These are phyloP conservation scores for Triplophysa siluroides DNA, from an alignment of 2,113 vertebrate species.

Conservation along the genomic window DNA sequence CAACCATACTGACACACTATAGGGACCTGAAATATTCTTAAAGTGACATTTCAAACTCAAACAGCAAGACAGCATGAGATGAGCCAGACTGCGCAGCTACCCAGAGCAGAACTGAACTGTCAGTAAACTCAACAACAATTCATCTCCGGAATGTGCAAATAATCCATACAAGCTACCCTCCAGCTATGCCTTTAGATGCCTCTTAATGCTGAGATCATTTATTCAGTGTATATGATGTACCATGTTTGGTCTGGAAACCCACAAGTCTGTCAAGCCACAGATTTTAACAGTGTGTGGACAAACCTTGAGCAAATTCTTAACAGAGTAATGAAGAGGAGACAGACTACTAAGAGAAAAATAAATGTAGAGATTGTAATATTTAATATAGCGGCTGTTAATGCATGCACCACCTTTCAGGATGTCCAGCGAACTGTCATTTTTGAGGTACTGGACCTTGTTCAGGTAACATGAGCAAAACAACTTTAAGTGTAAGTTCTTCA, in stretches of 20 bases:
- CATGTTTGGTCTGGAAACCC: conserved; percentile 28
- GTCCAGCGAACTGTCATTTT: too few species aligned
- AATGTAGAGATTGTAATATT: too few species aligned
- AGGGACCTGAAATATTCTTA: conserved; percentile 9
- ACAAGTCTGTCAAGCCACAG: background rate
- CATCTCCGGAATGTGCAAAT: conserved; percentile 28
- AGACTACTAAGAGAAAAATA: too few species aligned
- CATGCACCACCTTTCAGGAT: too few species aligned
- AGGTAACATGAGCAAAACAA: too few species aligned
- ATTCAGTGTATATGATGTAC: background rate
- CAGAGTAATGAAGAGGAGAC: too few species aligned
- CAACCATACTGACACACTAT: background rate
- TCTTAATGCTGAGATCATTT: background rate
- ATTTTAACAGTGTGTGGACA: too few species aligned
- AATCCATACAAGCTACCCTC: conserved; percentile 13
- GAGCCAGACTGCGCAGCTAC: background rate
- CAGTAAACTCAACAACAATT: conserved; percentile 21
- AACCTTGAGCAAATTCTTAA: background rate
- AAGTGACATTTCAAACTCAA: conserved; percentile 10
- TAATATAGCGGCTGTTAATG: too few species aligned
- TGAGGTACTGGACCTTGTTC: too few species aligned
- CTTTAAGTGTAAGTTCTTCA: too few species aligned
- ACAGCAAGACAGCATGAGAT: conserved; percentile 33
- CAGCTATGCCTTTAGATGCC: background rate
- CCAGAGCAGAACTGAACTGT: conserved; percentile 3